A percentile compares a stretch with the other conserved stretches of the same genome.
These are phyloP conservation scores for Oryzias woworae DNA, from an alignment of 2,113 vertebrate species.

Conservation along the genomic window DNA sequence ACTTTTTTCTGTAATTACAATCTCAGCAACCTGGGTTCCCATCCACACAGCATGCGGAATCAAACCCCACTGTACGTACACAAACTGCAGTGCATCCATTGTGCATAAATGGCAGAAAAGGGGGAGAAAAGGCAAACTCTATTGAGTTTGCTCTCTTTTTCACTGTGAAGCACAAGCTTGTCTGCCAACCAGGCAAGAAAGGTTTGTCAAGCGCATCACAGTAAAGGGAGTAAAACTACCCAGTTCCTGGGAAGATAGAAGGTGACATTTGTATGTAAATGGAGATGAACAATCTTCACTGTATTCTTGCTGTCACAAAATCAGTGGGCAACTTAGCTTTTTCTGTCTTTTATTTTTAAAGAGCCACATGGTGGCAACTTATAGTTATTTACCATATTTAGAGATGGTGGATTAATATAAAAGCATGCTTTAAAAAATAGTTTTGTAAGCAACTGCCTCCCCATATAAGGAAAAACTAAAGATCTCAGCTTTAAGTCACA, in stretches of 20 bases:
- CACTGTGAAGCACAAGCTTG: conserved; percentile 59
- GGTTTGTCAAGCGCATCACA: conserved; percentile 63
- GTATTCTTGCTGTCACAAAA: conserved; percentile 52
- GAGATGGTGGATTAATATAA: conserved; percentile 5
- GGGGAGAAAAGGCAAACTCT: conserved; percentile 47
- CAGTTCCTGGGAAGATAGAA: conserved; percentile 50
- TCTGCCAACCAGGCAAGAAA: conserved; percentile 59
- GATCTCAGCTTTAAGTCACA: too few species aligned
- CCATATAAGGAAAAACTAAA: too few species aligned
- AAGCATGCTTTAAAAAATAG: neutral
- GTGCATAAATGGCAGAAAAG: conserved; percentile 50
- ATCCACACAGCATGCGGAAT: conserved; percentile 52
- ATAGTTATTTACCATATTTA: conserved; percentile 37
- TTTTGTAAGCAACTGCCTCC: too few species aligned
- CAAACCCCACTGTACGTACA: conserved; percentile 47
- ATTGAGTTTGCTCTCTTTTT: conserved; percentile 59
- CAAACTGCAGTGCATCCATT: conserved; percentile 56
- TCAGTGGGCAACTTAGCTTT: conserved; percentile 25
- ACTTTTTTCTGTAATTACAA: conserved; percentile 51
- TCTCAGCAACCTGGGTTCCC: conserved; percentile 24
- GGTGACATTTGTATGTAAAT: conserved; percentile 73
- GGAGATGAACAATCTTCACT: conserved; percentile 43
- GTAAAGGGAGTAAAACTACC: conserved; percentile 54
- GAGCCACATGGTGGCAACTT: conserved; percentile 6
- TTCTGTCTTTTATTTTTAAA: conserved; percentile 13